phyloP scores from a whole-genome alignment of 1,140 invertebrate species.

The Pseudachorutes palmiensis region DNA sequence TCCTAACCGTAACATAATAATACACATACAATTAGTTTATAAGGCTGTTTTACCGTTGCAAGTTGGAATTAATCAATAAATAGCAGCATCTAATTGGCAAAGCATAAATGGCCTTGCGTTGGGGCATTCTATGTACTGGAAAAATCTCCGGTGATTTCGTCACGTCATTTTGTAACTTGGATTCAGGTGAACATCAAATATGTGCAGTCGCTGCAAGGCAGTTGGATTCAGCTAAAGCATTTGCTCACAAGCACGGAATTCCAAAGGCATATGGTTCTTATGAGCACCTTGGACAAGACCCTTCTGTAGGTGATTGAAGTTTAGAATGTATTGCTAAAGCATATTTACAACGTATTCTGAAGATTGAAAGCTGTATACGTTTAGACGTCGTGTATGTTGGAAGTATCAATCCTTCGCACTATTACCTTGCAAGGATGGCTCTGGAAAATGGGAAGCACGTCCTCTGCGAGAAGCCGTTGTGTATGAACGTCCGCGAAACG shows the following conservation, averaged over 20 bases:
- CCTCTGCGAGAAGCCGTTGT: constrained; percentile 75
- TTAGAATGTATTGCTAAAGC: too few relatives aligned
- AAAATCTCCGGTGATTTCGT: constrained; percentile 73
- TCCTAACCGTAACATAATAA: too few relatives aligned
- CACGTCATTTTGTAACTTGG: constrained; percentile 56
- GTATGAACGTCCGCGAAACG: constrained; percentile 60
- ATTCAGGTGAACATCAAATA: constrained; percentile 56
- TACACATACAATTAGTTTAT: too few relatives aligned
- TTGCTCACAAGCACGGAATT: constrained; percentile 63
- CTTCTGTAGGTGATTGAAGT: constrained; percentile 66
- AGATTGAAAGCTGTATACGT: too few relatives aligned
- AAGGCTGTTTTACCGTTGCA: too few relatives aligned
- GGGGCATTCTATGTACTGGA: constrained; percentile 64
- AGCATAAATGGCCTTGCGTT: too few relatives aligned
- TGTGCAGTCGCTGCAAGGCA: constrained; percentile 66
- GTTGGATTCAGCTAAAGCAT: constrained; percentile 58
- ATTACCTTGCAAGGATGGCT: constrained; percentile 56
- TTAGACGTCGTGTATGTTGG: constrained; percentile 75
- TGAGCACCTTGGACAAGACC: constrained; percentile 62
- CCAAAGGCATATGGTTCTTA: constrained; percentile 64
- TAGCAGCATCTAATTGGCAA: too few relatives aligned
- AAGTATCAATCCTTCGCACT: constrained; percentile 59
- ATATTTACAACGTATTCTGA: too few relatives aligned
- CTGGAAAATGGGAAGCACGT: constrained; percentile 68
- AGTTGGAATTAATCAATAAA: too few relatives aligned